phyloP scores from a whole-genome alignment of 1,140 invertebrate genomes.

The Chlorops oryzae region DNA sequence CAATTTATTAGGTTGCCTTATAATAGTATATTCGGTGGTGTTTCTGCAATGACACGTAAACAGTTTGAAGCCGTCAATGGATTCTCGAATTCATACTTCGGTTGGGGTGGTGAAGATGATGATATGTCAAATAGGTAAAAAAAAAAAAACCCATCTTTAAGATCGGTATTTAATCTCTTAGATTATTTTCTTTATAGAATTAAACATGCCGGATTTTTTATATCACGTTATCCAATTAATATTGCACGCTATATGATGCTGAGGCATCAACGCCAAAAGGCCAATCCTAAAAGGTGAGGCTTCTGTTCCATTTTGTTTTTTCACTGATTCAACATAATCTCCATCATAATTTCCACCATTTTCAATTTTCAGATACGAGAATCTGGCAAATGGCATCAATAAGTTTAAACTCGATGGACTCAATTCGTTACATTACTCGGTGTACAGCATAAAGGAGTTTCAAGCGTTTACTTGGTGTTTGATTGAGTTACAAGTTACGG shows the following conservation, averaged over 20 bases:
- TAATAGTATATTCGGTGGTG: slow-evolving; percentile 81
- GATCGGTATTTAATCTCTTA: background rate
- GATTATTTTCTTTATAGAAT: slow-evolving; percentile 51
- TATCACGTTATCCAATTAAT: slow-evolving; percentile 78
- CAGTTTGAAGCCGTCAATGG: slow-evolving; percentile 82
- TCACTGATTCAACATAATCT: background rate
- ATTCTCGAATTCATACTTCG: slow-evolving; percentile 88
- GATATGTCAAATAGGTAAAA: slow-evolving; percentile 74
- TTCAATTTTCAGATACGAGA: slow-evolving; percentile 64
- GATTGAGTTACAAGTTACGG: slow-evolving; percentile 55
- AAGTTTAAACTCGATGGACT: slow-evolving; percentile 80
- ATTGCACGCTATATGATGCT: slow-evolving; percentile 89
- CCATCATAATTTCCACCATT: background rate
- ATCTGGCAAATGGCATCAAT: slow-evolving; percentile 73
- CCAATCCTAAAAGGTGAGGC: slow-evolving; percentile 77
- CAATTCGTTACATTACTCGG: slow-evolving; percentile 76
- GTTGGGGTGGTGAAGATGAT: slow-evolving; percentile 90
- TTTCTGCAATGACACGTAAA: slow-evolving; percentile 73
- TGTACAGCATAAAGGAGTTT: slow-evolving; percentile 61
- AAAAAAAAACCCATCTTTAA: background rate
- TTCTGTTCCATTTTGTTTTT: background rate
- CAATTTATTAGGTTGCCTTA: slow-evolving; percentile 69
- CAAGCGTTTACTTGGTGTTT: slow-evolving; percentile 71
- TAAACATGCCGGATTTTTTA: slow-evolving; percentile 69
- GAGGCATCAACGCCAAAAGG: slow-evolving; percentile 78